Evolutionary conservation across 1,140 invertebrate genomes (phyloP), one percentile per base, ranked within the genome.

Genomic region (Brachionus plicatilis): DNA sequence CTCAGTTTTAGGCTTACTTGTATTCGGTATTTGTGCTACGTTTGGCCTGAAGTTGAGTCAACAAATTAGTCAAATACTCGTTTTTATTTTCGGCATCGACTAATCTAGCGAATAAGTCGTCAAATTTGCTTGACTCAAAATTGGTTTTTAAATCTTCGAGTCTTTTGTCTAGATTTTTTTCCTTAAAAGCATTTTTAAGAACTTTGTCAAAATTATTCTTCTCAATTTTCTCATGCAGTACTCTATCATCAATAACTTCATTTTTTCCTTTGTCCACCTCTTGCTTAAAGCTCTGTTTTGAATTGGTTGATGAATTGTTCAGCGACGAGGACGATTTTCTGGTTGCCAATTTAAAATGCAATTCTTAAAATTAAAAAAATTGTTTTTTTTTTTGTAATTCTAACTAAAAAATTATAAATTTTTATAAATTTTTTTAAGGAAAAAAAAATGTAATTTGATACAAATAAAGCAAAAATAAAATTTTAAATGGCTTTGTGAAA

Each of bases 291-390:
- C 72, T 76, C 27, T 50, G 72, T 27, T 76, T 76, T 27, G 72
- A 76, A 50, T 47, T 76, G 9, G 68, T 72, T 11, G 24, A 4
- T 41, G 68, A 72, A 43, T 72, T 72, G 29, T 29, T 41, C n/a
- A 72, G 41, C 17, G 43, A 76, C 2, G 78, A 33, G 0, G 50
- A 65, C 17, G 53, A 29, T n/a, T 82, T 82, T 56, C 78, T 56
- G 14, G 79, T 82, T 14, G 79, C 79, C 37, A 82, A 27, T 82
- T 82, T 82, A 47, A 82, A 82, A 68, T 82, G 79, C 12, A 82
- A 29, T 45, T 82, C 79, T 82, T 27, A 37, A 37, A 5, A 7
- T 6, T 1, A 37, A 7, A 37, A 37, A 37, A 6, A 6, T 7
- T 3, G 6, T 37, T 37, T 3, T 37, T 37, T 6, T 37, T 37